Evolutionary conservation across 2,113 vertebrate species (phyloP).

Genomic region (Eidolon helvum): DNA sequence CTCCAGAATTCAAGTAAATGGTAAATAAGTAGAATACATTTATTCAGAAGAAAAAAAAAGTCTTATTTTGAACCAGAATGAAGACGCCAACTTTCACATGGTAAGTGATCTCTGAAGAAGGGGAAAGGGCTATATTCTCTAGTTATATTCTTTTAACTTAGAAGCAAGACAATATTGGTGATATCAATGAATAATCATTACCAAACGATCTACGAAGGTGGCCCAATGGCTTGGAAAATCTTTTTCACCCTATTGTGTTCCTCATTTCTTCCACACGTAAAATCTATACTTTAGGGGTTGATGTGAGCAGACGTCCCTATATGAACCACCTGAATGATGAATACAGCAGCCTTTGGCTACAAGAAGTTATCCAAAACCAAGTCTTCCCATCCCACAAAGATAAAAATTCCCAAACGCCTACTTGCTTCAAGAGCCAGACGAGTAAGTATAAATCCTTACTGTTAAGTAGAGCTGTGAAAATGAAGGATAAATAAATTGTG

Average conservation of each 20-base stretch:
- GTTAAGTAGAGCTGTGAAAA: slow-evolving; percentile 11
- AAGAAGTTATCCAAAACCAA: background rate
- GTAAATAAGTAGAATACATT: background rate
- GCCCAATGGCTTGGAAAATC: slow-evolving; percentile 28
- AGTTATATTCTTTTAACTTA: slow-evolving; percentile 6
- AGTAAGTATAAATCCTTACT: background rate
- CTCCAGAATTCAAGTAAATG: slow-evolving; percentile 11
- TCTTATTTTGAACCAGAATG: background rate
- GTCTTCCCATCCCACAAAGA: background rate
- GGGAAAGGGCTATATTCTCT: background rate
- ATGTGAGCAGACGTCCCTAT: background rate
- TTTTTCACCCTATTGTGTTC: background rate
- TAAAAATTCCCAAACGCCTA: background rate
- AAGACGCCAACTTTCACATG: background rate
- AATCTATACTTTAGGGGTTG: background rate
- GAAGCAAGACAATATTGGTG: slow-evolving; percentile 16
- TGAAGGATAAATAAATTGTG: background rate
- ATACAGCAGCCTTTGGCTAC: background rate
- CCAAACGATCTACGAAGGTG: slow-evolving; percentile 15
- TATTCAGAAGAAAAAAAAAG: background rate
- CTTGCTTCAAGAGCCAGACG: background rate
- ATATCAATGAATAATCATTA: background rate
- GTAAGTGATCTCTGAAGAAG: slow-evolving; percentile 13
- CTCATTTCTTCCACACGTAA: background rate
- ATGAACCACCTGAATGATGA: background rate